A percentile compares a stretch with the other conserved stretches of the same genome.
phyloP scores from a whole-genome alignment of 2,888 invertebrate species.

The Eupithecia exiguata region DNA sequence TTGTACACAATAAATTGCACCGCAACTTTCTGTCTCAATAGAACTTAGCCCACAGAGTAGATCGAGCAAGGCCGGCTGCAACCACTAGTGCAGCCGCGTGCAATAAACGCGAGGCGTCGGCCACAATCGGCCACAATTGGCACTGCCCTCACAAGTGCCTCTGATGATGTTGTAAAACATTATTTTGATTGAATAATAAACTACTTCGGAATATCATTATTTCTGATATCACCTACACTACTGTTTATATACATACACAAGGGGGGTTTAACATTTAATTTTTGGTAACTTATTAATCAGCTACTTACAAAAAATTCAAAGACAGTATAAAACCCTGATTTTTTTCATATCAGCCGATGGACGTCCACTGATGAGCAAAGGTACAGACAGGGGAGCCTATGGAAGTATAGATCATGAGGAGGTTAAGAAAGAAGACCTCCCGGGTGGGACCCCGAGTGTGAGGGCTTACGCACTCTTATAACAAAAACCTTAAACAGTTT shows the following conservation, averaged over 20 bases:
- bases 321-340: no score
- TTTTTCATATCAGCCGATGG: no score
- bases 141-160: conserved; percentile 40
- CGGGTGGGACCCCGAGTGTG: no score
- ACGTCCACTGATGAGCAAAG: no score
- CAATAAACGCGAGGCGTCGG: conserved; percentile 45
- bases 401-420: no score
- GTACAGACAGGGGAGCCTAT: no score
- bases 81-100: conserved; percentile 21
- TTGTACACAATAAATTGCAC: not conserved
- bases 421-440: no score
- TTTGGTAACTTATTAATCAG: not conserved
- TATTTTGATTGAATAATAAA: conserved; percentile 32
- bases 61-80: conserved; percentile 8
- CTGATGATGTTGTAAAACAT: conserved; percentile 27
- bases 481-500: not conserved
- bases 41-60: not conserved
- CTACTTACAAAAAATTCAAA: not conserved
- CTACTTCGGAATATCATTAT: conserved; percentile 8
- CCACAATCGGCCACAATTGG: conserved; percentile 40
- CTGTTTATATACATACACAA: not conserved
- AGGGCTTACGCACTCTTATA: no score
- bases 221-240: conserved; percentile 4
- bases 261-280: no score
- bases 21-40: not conserved